phyloP scores from a whole-genome alignment of 2,888 invertebrate genomes.

The Caenorhabditis japonica region DNA sequence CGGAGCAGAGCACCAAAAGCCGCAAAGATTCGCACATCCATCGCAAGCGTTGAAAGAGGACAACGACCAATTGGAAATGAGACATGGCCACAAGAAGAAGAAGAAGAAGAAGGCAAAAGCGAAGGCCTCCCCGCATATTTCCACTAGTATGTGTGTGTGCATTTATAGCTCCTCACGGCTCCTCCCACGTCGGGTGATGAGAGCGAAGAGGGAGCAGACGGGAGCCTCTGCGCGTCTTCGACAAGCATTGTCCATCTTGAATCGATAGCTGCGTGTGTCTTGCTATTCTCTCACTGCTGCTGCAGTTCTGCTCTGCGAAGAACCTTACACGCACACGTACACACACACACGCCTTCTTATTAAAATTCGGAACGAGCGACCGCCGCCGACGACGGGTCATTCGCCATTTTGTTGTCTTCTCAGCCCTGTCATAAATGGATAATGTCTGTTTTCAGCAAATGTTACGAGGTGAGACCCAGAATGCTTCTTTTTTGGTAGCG shows the following conservation, averaged over 20 bases:
- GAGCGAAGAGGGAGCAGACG: conserved; percentile 43
- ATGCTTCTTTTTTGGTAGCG: conserved; percentile 1
- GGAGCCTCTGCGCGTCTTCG: conserved; percentile 42
- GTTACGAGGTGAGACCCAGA: conserved; percentile 34
- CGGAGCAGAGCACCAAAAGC: conserved; percentile 11
- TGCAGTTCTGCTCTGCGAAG: conserved; percentile 23
- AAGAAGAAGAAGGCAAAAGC: conserved; percentile 33
- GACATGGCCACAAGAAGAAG: conserved; percentile 35
- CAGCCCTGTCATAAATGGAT: conserved; percentile 45
- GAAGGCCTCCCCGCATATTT: conserved; percentile 46
- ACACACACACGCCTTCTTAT: conserved; percentile 46
- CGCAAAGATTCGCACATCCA: conserved; percentile 44
- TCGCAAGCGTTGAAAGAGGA: conserved; percentile 29
- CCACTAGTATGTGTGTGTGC: conserved; percentile 49
- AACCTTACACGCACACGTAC: conserved; percentile 6
- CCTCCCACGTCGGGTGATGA: conserved; percentile 41
- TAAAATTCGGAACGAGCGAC: conserved; percentile 49
- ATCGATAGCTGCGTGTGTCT: conserved; percentile 51
- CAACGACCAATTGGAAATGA: conserved; percentile 49
- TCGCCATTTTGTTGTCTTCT: conserved; percentile 28
- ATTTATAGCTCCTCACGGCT: conserved; percentile 49
- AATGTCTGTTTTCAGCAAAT: conserved; percentile 56
- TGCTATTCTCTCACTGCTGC: conserved; percentile 32
- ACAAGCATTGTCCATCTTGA: conserved; percentile 21
- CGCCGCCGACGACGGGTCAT: conserved; percentile 35